Base-by-base conservation (phyloP, 2,797 vertebrate species). In the Sebastes minor region DNA sequence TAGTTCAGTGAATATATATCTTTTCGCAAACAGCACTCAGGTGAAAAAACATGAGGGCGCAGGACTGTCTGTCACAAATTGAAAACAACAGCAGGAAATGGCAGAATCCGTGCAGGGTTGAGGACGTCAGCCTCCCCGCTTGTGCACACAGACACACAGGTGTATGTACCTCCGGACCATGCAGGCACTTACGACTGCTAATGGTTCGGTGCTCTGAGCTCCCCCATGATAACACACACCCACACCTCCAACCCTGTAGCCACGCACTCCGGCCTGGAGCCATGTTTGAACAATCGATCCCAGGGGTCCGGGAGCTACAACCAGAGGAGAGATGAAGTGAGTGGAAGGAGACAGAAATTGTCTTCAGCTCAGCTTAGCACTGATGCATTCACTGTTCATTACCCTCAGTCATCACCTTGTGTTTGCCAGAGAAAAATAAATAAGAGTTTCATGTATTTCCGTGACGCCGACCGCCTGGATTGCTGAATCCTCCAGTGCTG, bases 331-430 rank as follows among this genome's bases (percentile, higher is more conserved):
- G 66, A 78, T 65, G 64, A 68, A 67, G 60, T 66, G 69, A 85
- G 76, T 71, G 75, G 79, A 85, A 76, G 49, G 82, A 89, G 78
- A 89, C 83, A 83, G 73, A 80, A 89, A 89, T 86, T 71, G 22
- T 74, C 85, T 90, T 88, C 79, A 74, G 89, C 89, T 87, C 2
- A 38, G 53, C 72, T 82, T 78, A 55, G 81, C 83, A 74, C 80
- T 22, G 85, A 86, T 71, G 82, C 68, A 27, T 89, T 87, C 76
- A 38, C 87, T 61, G 73, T 88, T 84, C 90, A 90, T 92, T 90
- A 92, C 68, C 56, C 65, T 73, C 70, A 25, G 76, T 64, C 83
- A 71, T 69, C 76, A 84, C 72, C 42, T 69, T 49, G 56, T 78
- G 66, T 88, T 92, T 90, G 55, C 71, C 68, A 23, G 52, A 62